These are phyloP conservation scores for Apotomis betuletana DNA, from an alignment of 2,888 invertebrate species.

Conservation along the genomic window DNA sequence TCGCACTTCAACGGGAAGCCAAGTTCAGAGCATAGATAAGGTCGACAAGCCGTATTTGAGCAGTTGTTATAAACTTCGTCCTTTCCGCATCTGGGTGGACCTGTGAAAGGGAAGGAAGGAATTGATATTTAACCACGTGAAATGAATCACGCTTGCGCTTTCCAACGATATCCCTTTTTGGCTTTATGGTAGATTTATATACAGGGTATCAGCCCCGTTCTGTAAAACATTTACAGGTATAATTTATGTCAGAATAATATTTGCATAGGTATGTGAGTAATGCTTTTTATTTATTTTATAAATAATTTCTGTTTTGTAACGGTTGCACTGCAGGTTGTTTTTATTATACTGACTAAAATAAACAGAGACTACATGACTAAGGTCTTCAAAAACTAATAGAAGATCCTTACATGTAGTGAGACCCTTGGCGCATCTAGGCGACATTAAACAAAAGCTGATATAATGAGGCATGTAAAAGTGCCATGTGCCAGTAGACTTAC, in stretches of 20 bases:
- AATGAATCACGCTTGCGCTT: too few species aligned
- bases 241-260: neutral
- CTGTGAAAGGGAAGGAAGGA: neutral
- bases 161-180: too few species aligned
- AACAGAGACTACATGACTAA: too few species aligned
- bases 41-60: constrained; percentile 40
- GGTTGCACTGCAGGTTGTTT: neutral
- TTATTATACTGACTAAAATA: neutral
- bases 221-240: too few species aligned
- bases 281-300: neutral
- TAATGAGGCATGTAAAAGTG: too few species aligned
- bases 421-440: too few species aligned
- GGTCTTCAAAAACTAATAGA: too few species aligned
- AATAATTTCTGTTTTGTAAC: neutral
- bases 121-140: neutral
- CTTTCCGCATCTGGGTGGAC: constrained; percentile 14
- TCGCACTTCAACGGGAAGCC: constrained; percentile 43
- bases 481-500: too few species aligned
- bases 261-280: neutral
- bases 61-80: constrained; percentile 44
- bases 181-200: too few species aligned
- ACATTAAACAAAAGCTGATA: too few species aligned
- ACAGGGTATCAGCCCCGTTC: too few species aligned
- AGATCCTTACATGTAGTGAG: too few species aligned
- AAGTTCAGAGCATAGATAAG: constrained; percentile 46